Evolutionary conservation across 2,113 vertebrate species (phyloP), one percentile per base, ranked within the genome.

Genomic region (Nibea albiflora): DNA sequence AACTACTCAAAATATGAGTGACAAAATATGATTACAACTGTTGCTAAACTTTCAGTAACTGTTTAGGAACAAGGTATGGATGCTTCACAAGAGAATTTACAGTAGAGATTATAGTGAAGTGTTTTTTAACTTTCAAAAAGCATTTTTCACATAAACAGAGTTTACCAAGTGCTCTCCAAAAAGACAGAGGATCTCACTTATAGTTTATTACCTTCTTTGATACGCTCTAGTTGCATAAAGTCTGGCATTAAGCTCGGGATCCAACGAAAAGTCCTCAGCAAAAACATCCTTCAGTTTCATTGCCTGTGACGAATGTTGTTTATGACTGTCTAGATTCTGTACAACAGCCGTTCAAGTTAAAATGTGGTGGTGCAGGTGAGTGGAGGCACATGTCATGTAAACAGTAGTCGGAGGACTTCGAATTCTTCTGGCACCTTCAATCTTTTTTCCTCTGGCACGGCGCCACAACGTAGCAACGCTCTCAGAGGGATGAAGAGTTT

Each of bases 401-500:
- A 86, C 73, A 84, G 88, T 24, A 79, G 66, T 68, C 54, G 28
- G 47, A 49, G 50, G n/a, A 50, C 12, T 17, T 46, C 17, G 63
- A 57, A 54, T 58, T n/a, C 50, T 68, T 62, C 22, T 46, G 70
- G 49, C 53, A 61, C 28, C 39, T 28, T 58, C 47, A 5, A 11
- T 3, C 44, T 44, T 67, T 69, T 69, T 70, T 26, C 19, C 42
- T 70, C 63, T 76, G 72, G 58, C 72, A 53, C 39, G 2, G 10
- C 44, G 85, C 80, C 83, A 73, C 68, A 6, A 15, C 70, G 53
- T 50, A 83, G 83, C 54, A 56, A 67, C 73, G 80, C 56, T 71
- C 69, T 72, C 50, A 62, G 81, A 80, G 39, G 50, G 70, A 61
- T 44, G 19, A 56, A 58, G 58, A 11, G 16, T 81, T 76, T 85